These are phyloP conservation scores for Zenarchopterus dispar DNA, from an alignment of 2,797 vertebrate species.

Conservation along the genomic window DNA sequence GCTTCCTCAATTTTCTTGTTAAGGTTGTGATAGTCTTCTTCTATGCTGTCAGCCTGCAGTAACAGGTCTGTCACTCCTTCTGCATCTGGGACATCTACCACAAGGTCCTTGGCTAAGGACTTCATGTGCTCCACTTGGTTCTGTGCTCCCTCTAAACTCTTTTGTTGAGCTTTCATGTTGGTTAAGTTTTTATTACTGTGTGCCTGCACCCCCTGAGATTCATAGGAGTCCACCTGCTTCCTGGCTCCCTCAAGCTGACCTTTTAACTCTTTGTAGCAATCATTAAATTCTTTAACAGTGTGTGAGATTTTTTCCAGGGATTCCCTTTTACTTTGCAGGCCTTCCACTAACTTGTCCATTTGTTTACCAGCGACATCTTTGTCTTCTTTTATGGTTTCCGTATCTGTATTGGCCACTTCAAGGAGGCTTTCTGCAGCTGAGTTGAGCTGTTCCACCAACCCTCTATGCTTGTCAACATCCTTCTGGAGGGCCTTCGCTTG, in stretches of 20 bases:
- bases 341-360: slow-evolving; percentile 85
- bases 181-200: slow-evolving; percentile 92
- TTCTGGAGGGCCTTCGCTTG: slow-evolving; percentile 90
- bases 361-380: slow-evolving; percentile 81
- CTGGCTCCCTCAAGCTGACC: slow-evolving; percentile 86
- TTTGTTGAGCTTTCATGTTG: slow-evolving; percentile 93
- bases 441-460: slow-evolving; percentile 88
- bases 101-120: slow-evolving; percentile 87
- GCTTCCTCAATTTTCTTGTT: slow-evolving; percentile 87
- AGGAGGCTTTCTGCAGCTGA: slow-evolving; percentile 87
- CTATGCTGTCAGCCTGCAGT: slow-evolving; percentile 87
- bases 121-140: slow-evolving; percentile 87
- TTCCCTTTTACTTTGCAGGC: slow-evolving; percentile 88
- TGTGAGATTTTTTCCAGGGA: slow-evolving; percentile 89
- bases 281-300: slow-evolving; percentile 91
- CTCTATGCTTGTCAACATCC: slow-evolving; percentile 92
- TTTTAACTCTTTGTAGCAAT: slow-evolving; percentile 86
- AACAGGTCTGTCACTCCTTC: slow-evolving; percentile 90
- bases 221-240: slow-evolving; percentile 87
- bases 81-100: slow-evolving; percentile 87
- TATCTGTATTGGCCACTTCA: slow-evolving; percentile 86
- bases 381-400: slow-evolving; percentile 85
- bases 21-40: slow-evolving; percentile 83
- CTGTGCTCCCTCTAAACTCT: slow-evolving; percentile 86
- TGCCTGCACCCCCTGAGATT: slow-evolving; percentile 88